These are phyloP conservation scores for Therioaphis trifolii DNA, from an alignment of 2,888 invertebrate genomes.

Conservation along the genomic window DNA sequence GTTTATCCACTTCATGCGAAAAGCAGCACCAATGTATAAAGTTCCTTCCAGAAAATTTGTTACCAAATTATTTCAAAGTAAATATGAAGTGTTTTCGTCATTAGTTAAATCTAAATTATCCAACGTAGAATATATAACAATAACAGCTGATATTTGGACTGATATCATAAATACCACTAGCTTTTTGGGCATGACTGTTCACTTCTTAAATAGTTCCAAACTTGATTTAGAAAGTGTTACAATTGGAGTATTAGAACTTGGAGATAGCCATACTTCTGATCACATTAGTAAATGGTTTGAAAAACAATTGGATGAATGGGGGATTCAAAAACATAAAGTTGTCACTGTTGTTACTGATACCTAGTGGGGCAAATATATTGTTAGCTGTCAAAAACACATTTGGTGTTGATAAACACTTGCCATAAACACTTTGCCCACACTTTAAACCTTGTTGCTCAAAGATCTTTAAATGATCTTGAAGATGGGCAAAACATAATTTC, in stretches of 20 bases:
- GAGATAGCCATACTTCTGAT: not conserved
- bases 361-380: not conserved
- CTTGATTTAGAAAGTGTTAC: not conserved
- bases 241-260: not conserved
- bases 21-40: not conserved
- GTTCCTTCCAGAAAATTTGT: not conserved
- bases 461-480: not conserved
- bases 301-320: not conserved
- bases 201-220: not conserved
- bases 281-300: constrained; percentile 8
- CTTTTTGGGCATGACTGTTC: not conserved
- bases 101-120: not conserved
- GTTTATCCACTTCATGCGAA: not conserved
- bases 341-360: not conserved
- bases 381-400: not conserved
- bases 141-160: not conserved
- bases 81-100: not conserved
- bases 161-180: not conserved
- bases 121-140: not conserved
- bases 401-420: constrained; percentile 1
- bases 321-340: not conserved
- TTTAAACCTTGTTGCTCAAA: not conserved
- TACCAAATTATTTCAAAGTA: not conserved
- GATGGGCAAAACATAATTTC: constrained; percentile 10
- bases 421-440: constrained; percentile 13